A percentile compares a stretch with the other conserved stretches of the same genome.
Evolutionary conservation across 2,113 vertebrate genomes (phyloP).

Genomic region (Tauraco erythrolophus): DNA sequence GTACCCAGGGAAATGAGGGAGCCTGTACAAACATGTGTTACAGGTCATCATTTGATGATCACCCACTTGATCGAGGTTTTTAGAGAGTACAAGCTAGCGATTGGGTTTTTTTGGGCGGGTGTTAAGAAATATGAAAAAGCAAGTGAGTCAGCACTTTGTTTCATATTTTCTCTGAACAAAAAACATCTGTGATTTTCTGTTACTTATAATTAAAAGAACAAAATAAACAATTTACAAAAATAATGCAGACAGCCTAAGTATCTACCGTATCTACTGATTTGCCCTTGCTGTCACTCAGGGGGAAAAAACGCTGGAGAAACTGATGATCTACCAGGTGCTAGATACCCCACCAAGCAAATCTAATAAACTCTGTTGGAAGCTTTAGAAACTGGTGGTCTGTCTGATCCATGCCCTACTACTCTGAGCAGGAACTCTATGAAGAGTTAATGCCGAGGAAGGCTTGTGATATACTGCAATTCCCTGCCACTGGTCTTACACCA

Average conservation of each 20-base stretch:
- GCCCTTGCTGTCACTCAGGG: neutral
- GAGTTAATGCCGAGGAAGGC: neutral
- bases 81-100: neutral
- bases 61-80: neutral
- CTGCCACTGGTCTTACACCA: neutral
- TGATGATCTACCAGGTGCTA: neutral
- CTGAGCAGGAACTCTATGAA: neutral
- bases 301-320: neutral
- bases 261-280: neutral
- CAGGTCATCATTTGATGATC: neutral
- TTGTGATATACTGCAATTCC: accelerated
- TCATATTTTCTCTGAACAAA: neutral
- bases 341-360: neutral
- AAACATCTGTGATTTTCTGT: neutral
- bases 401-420: neutral
- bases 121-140: neutral
- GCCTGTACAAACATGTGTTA: neutral
- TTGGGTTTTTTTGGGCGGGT: neutral
- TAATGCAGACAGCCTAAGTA: neutral
- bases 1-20: accelerated
- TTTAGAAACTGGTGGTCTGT: neutral
- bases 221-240: neutral
- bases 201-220: neutral
- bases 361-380: neutral
- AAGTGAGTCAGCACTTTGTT: neutral